Percentiles rank a stretch among this genome's conserved stretches.
Evolutionary conservation across 2,888 invertebrate genomes (phyloP).

Genomic region (Seira sanloemensis): DNA sequence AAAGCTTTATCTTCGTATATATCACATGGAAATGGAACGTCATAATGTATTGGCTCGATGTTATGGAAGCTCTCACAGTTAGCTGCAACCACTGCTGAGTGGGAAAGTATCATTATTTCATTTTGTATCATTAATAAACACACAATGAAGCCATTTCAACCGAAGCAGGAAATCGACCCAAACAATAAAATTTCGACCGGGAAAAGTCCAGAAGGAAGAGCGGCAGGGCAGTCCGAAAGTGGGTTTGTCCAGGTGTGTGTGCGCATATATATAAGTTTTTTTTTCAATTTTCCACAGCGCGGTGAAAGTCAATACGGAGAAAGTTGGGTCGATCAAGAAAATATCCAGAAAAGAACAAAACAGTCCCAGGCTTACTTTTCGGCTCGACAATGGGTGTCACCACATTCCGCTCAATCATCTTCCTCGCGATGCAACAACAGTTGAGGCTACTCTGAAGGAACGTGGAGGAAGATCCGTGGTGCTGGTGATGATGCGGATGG

Average conservation of each 20-base stretch:
- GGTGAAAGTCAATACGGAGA: neutral
- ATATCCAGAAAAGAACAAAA: neutral
- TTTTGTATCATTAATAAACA: too few species aligned
- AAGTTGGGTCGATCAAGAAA: neutral
- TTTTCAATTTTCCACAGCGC: neutral
- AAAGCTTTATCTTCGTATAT: slow-evolving; percentile 65
- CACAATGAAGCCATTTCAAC: neutral
- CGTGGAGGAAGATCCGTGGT: neutral
- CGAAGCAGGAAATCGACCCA: neutral
- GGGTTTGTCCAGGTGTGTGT: neutral
- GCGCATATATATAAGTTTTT: neutral
- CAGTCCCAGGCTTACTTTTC: slow-evolving; percentile 29
- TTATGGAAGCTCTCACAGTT: slow-evolving; percentile 65
- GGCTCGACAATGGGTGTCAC: slow-evolving; percentile 60
- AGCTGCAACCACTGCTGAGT: slow-evolving; percentile 63
- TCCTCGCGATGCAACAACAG: slow-evolving; percentile 57
- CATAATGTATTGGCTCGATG: slow-evolving; percentile 62
- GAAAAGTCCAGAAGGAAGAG: neutral
- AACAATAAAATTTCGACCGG: neutral
- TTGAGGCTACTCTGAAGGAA: slow-evolving; percentile 41
- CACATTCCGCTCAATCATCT: slow-evolving; percentile 62
- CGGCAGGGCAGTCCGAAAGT: neutral
- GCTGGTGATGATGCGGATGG: neutral
- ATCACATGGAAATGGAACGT: slow-evolving; percentile 65
- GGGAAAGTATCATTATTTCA: too few species aligned